These are phyloP conservation scores for Sarcophaga peregrina DNA, from an alignment of 1,140 invertebrate species.

Conservation along the genomic window DNA sequence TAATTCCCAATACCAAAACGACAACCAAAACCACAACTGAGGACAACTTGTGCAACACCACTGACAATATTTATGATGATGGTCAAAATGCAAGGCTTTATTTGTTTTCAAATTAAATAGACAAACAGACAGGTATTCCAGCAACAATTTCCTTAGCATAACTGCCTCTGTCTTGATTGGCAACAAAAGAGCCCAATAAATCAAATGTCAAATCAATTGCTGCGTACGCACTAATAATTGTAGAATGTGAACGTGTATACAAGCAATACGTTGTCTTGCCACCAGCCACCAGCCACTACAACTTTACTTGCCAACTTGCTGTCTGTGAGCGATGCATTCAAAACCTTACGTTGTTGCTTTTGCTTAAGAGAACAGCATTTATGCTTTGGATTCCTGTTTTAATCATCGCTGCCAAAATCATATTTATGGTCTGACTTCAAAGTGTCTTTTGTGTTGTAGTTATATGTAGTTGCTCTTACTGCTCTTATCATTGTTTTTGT, in stretches of 20 bases:
- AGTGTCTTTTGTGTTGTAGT: no score
- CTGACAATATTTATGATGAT: constrained; percentile 19
- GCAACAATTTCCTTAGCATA: neutral
- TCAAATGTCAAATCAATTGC: constrained; percentile 27
- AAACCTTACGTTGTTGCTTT: no score
- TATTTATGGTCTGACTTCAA: no score
- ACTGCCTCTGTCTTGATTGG: neutral
- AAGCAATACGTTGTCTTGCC: no score
- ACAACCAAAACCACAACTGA: neutral
- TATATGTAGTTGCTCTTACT: no score
- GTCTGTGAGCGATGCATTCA: no score
- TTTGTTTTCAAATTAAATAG: neutral
- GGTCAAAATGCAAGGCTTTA: neutral
- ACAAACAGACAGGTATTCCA: neutral
- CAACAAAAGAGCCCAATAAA: constrained; percentile 31
- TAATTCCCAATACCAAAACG: neutral
- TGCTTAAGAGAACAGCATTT: no score
- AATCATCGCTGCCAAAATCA: no score
- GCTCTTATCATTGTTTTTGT: no score
- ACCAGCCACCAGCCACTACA: no score
- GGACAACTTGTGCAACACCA: neutral
- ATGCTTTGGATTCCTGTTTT: neutral
- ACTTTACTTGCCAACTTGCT: no score
- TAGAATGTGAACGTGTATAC: no score
- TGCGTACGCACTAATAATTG: constrained; percentile 1